Evolutionary conservation across 1,140 invertebrate genomes (phyloP), one percentile per base, ranked within the genome.

Genomic region (Papilio machaon): DNA sequence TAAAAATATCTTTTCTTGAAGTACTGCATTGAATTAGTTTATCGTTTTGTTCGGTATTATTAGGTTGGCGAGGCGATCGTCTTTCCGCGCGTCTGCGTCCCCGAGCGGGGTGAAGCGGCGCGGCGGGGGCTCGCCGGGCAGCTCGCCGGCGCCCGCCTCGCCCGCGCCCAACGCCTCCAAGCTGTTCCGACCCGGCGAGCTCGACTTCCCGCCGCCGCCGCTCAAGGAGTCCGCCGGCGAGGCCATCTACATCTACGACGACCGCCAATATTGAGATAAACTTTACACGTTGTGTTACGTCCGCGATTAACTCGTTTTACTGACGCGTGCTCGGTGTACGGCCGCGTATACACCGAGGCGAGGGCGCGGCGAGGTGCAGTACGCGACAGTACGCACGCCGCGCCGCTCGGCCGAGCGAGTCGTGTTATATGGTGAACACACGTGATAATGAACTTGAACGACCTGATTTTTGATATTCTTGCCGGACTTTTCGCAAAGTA

Each of bases 191-290:
- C 86, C 94, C 75, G 93, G 91, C 76, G 89, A 95, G 87, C 84
- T 95, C 88, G 95, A 95, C 95, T 95, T 96, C 88, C 96, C 92
- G 49, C 95, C 95, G 80, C 94, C 95, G 79, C 95, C 94, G 23
- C 94, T 95, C 67, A 96, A 96, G 85, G 96, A 96, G 85, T 95
- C 96, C 7, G 96, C 96, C n/a, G 96, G 96, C 7, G 96, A 96
- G 87, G 95, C 96, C 38, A 95, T 96, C 81, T 94, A 94, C 82
- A 94, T 94, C 0, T 94, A 94, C 87, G 95, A 93, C 82, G 91
- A 94, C 81, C 89, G 89, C 75, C 91, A 92, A 83, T 94, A 94
- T 83, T 94, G 91, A 92, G 80, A 46, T n/a, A 43, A 43, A n/a
- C 70, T 49, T 38, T 79, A 79, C 76, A 79, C 76, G 76, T 79